Evolutionary conservation across 2,113 vertebrate species (phyloP).

Genomic region (Irena cyanogastra): DNA sequence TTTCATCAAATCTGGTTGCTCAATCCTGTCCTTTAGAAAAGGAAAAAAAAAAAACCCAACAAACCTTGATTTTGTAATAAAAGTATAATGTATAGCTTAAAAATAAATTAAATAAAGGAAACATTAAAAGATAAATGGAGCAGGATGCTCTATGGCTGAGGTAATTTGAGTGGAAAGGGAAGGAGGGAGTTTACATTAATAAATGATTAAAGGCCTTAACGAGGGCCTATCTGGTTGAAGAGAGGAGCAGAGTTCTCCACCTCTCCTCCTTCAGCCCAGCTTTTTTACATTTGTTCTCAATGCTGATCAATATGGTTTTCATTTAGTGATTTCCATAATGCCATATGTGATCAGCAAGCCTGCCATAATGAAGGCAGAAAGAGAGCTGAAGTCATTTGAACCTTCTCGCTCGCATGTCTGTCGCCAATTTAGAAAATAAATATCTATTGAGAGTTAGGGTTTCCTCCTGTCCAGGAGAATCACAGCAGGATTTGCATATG

Average conservation of each 20-base stretch:
- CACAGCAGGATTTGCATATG: slow-evolving; percentile 52
- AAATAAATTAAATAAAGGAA: slow-evolving; percentile 86
- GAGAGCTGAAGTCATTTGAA: slow-evolving; percentile 76
- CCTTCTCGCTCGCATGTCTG: slow-evolving; percentile 69
- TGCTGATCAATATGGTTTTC: slow-evolving; percentile 86
- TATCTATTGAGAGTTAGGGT: slow-evolving; percentile 68
- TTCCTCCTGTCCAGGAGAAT: slow-evolving; percentile 63
- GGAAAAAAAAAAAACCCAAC: not conserved
- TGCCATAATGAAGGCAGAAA: slow-evolving; percentile 76
- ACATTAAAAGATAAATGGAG: slow-evolving; percentile 85
- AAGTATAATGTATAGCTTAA: slow-evolving; percentile 80
- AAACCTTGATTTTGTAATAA: slow-evolving; percentile 74
- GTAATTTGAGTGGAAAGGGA: slow-evolving; percentile 82
- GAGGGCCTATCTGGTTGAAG: slow-evolving; percentile 79
- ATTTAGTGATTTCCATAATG: slow-evolving; percentile 83
- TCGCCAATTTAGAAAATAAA: slow-evolving; percentile 76
- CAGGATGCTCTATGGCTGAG: slow-evolving; percentile 81
- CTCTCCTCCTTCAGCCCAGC: slow-evolving; percentile 69
- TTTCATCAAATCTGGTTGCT: slow-evolving; percentile 48
- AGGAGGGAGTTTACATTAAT: slow-evolving; percentile 80
- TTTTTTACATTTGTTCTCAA: slow-evolving; percentile 79
- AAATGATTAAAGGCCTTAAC: slow-evolving; percentile 85
- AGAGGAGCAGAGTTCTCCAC: slow-evolving; percentile 69
- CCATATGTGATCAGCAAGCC: slow-evolving; percentile 77
- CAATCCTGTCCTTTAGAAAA: slow-evolving; percentile 60